Evolutionary conservation across 1,140 invertebrate species (phyloP).

Genomic region (Grapholita molesta): DNA sequence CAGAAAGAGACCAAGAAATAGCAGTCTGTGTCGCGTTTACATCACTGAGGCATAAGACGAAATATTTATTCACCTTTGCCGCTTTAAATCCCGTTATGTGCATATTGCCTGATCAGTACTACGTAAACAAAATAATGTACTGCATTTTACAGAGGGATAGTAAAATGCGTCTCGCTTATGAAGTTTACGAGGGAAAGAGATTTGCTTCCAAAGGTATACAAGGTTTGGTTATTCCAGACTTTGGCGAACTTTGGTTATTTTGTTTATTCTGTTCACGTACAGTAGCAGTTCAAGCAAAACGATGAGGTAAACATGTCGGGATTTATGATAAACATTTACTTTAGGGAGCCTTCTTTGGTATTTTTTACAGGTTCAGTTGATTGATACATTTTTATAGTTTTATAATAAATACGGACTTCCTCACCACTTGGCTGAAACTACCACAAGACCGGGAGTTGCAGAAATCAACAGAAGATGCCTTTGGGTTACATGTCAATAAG

Average conservation of each 20-base stretch:
- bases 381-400: too few species aligned
- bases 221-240: background rate
- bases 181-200: background rate
- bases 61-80: slow-evolving; percentile 5
- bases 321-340: too few species aligned
- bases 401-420: too few species aligned
- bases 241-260: background rate
- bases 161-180: background rate
- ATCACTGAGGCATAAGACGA: slow-evolving; percentile 12
- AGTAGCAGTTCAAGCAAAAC: too few species aligned
- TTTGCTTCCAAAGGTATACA: background rate
- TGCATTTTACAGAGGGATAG: background rate
- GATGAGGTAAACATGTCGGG: too few species aligned
- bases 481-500: too few species aligned
- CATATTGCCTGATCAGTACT: background rate
- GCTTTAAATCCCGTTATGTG: background rate
- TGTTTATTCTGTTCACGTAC: background rate
- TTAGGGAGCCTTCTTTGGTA: too few species aligned
- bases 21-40: background rate
- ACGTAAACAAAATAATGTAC: slow-evolving; percentile 1
- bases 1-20: slow-evolving; percentile 13
- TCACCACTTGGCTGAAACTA: too few species aligned
- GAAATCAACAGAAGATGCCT: too few species aligned
- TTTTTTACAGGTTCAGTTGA: too few species aligned
- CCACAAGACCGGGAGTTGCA: too few species aligned